Base-by-base conservation (phyloP, 1,140 invertebrate genomes). In the Drosophila sp. region DNA sequence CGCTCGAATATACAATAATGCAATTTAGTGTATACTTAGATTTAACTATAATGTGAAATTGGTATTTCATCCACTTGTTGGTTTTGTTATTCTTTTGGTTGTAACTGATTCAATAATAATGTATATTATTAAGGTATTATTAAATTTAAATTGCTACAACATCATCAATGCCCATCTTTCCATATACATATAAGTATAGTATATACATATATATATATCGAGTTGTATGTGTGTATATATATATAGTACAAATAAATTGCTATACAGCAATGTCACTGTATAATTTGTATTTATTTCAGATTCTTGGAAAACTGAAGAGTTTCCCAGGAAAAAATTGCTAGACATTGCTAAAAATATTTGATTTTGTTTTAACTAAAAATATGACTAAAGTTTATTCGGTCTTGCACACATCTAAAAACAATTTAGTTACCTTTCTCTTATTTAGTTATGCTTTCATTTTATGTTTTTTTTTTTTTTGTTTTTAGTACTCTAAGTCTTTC, bases 1-100 rank as follows among this genome's bases (percentile, higher is more conserved):
- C 84, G 81, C 68, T 70, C 73, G 73, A 87, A 87, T 83, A 66
- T 87, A 87, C 74, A 83, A 63, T 79, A 72, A 87, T 83, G 79
- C 76, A 73, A 72, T 79, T 50, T 50, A 50, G 44, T 50, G 44
- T 50, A 50, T 62, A 69, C 66, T 63, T 78, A 80, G 77, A 81
- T 38, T 38, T 40, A 40, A 61, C 63, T 66, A 71, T 71, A 77
- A 71, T 62, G 10, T 41, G 17, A 30, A 30, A 47, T 62, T 30
- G 29, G 44, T 50, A 50, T 50, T 44, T 23, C 10, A 63, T 63
- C 41, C 54, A 17, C 60, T 58, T 60, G 50, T 38, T 61, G 10
- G 7, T 70, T 73, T 63, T 33, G 33, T 70, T 54, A 57, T 76
- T 35, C 57, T 69, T 66, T 80, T 80, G 75, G 40, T 71, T 60